Base-by-base conservation (phyloP, 1,140 invertebrate species). In the Camponotus vicinus region DNA sequence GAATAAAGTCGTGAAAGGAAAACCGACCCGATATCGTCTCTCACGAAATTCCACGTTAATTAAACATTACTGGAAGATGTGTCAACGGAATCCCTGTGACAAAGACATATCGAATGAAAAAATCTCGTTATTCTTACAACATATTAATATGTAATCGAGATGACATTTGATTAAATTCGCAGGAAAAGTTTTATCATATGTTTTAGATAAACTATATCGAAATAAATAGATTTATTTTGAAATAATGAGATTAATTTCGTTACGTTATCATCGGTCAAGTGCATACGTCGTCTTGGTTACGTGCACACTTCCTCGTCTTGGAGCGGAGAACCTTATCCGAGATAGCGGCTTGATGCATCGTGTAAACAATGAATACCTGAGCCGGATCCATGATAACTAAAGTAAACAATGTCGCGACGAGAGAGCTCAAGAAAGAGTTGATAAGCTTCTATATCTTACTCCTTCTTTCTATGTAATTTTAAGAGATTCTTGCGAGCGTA, bases 301-400 rank as follows among this genome's bases (percentile, higher is more conserved):
- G 27, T n/a, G 55, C n/a, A 4, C 1, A 27, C 27, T 27, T 27
- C 27, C 27, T 27, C 21, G 21, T 21, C 27, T 27, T 27, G 27
- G 27, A 27, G 27, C 1, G 69, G 18, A 73, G 55, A n/a, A 11
- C n/a, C 21, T 37, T 78, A 76, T 66, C 21, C 61, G 59, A 64
- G 73, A 75, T 6, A 57, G 9, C 57, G 40, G 40, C 61, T 55
- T 42, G 61, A 32, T 69, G 49, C 37, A 34, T 21, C 75, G 69
- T 85, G 85, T 87, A 89, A 89, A 89, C 71, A 89, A 61, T 63
- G 85, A 49, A 21, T 49, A 86, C 80, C 71, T 78, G 85, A 86
- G 75, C 64, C 52, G 73, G 67, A 82, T 88, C 34, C 64, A 61
- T 34, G 89, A 90, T 90, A 90, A 90, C 86, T 82, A 90, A 75